Evolutionary conservation across 2,797 vertebrate species (phyloP).

Genomic region (Sternarchorhynchus goeldii): DNA sequence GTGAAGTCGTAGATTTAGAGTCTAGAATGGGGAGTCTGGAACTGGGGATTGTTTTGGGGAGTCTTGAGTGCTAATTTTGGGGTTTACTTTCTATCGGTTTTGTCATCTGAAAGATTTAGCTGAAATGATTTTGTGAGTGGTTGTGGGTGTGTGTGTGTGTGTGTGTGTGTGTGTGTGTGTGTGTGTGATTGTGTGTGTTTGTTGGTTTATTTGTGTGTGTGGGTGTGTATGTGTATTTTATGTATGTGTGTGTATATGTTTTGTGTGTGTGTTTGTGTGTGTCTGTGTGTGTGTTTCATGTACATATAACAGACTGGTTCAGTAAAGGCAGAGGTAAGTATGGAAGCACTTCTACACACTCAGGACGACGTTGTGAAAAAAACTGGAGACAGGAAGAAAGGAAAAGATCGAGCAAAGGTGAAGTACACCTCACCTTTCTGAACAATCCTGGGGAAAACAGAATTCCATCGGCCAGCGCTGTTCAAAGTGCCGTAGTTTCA

Average conservation of each 20-base stretch:
- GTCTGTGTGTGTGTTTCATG: background rate
- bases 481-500: no score
- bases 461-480: no score
- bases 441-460: no score
- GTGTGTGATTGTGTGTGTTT: background rate
- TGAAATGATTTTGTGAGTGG: background rate
- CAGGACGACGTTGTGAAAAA: constrained; percentile 69
- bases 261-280: no score
- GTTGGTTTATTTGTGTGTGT: constrained; percentile 11
- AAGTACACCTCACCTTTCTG: background rate
- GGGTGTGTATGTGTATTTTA: no score
- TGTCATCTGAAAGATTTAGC: no score
- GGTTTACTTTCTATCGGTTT: no score
- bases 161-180: background rate
- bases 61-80: no score
- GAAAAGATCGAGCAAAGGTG: constrained; percentile 76
- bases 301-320: constrained; percentile 60
- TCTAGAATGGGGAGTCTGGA: no score
- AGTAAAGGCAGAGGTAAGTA: constrained; percentile 58
- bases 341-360: constrained; percentile 62
- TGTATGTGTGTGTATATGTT: no score
- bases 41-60: no score
- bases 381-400: constrained; percentile 72
- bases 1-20: background rate
- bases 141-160: background rate